Conservation (phyloP, 2,888 invertebrate species). For the Spicauda simplicius region DNA sequence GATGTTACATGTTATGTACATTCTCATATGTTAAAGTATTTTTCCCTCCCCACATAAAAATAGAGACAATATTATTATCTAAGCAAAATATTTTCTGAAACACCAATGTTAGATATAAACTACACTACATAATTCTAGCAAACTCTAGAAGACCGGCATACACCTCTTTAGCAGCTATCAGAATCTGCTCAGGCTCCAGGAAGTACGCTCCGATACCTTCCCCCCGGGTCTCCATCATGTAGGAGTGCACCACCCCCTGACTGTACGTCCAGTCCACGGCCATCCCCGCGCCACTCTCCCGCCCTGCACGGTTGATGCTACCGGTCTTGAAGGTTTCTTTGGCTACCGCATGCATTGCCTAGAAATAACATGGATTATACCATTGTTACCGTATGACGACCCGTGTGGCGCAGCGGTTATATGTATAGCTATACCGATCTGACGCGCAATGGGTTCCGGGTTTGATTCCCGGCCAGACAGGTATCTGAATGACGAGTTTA, state of each 20-base stretch:
- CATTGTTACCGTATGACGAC: no score
- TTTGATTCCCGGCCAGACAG: no score
- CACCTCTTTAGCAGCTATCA: constrained; percentile 4
- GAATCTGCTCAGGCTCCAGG: constrained; percentile 6
- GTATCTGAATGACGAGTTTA: no score
- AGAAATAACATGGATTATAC: background rate
- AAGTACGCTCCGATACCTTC: constrained; percentile 5
- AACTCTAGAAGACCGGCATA: constrained; percentile 6
- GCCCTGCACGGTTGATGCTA: constrained; percentile 6
- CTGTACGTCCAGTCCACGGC: constrained; percentile 18
- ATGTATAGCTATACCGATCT: no score
- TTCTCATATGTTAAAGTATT: no score
- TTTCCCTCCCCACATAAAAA: no score
- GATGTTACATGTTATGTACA: no score
- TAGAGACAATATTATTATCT: no score
- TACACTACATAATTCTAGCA: constrained; percentile 14
- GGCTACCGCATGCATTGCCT: constrained; percentile 15
- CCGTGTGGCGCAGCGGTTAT: no score
- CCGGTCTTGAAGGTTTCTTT: constrained; percentile 7
- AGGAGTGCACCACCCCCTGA: constrained; percentile 13
- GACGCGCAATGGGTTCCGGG: no score
- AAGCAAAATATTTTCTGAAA: no score
- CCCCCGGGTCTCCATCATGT: constrained; percentile 15
- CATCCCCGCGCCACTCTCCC: constrained; percentile 2
- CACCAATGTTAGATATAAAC: no score